Conservation (phyloP, 1,140 invertebrate species). For the Medauroidea extradentata region DNA sequence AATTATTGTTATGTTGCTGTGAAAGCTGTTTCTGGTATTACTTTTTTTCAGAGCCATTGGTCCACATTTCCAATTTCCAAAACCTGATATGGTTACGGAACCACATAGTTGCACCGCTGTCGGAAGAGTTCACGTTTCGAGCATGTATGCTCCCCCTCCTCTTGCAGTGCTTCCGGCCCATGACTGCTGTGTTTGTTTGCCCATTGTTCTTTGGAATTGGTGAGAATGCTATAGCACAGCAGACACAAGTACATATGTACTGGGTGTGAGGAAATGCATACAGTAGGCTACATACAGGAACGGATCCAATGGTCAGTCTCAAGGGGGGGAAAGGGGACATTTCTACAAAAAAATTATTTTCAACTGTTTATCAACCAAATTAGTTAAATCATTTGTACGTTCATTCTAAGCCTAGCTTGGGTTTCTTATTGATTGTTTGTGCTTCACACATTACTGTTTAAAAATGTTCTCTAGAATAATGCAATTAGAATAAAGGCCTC, state of each 20-base stretch:
- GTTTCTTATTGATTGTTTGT: too few relatives aligned
- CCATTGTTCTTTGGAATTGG: slow-evolving; percentile 90
- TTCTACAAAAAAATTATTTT: not conserved
- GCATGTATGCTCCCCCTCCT: slow-evolving; percentile 91
- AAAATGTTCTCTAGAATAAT: too few relatives aligned
- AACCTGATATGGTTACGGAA: slow-evolving; percentile 85
- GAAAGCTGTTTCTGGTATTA: too few relatives aligned
- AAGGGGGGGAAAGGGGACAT: not conserved
- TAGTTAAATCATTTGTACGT: not conserved
- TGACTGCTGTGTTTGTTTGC: slow-evolving; percentile 74
- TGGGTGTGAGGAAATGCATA: not conserved
- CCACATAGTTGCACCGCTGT: slow-evolving; percentile 85
- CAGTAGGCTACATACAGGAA: too few relatives aligned
- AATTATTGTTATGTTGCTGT: too few relatives aligned
- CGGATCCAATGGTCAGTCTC: not conserved
- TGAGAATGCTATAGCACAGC: slow-evolving; percentile 39
- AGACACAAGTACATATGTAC: not conserved
- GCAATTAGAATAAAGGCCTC: too few relatives aligned
- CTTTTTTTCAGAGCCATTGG: slow-evolving; percentile 57
- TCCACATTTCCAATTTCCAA: slow-evolving; percentile 65
- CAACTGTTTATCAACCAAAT: not conserved
- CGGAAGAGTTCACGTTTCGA: slow-evolving; percentile 92
- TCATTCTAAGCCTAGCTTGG: not conserved
- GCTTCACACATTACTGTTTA: too few relatives aligned
- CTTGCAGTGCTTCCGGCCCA: slow-evolving; percentile 72